These are phyloP conservation scores for Ianthella basta DNA, from an alignment of 37 sponge, comb jelly and placozoan species.

Conservation along the genomic window DNA sequence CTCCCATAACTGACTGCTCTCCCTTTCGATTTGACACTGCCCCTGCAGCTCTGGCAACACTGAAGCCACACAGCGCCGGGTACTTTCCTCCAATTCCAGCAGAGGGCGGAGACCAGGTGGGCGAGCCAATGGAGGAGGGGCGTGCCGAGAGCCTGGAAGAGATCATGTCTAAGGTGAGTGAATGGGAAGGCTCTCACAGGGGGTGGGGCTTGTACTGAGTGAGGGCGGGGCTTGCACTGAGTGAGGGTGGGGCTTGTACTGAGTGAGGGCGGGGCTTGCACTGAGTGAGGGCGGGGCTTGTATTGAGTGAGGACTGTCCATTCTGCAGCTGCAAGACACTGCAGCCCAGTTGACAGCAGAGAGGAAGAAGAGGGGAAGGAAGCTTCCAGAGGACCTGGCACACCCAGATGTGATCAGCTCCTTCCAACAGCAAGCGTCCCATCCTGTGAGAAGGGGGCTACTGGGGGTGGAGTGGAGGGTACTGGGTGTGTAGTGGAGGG, in stretches of 20 bases:
- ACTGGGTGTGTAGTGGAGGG: neutral
- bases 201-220: neutral
- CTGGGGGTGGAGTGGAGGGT: neutral
- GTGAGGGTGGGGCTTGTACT: neutral
- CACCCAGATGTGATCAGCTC: constrained; percentile 71
- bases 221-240: neutral
- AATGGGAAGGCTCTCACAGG: no score
- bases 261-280: neutral
- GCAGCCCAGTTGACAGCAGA: constrained; percentile 91
- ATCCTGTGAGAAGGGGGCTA: constrained; percentile 77
- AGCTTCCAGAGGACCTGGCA: constrained; percentile 89
- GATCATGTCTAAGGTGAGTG: constrained; percentile 62
- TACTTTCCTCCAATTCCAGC: constrained; percentile 35
- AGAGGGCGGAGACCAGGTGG: neutral
- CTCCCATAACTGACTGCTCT: neutral
- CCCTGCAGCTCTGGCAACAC: constrained; percentile 81
- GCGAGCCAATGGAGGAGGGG: constrained; percentile 13
- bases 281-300: no score
- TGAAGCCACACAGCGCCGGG: constrained; percentile 90
- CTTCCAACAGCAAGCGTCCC: constrained; percentile 83
- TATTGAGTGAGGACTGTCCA: neutral
- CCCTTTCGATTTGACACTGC: neutral
- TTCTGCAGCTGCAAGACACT: constrained; percentile 86
- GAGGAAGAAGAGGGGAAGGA: constrained; percentile 98
- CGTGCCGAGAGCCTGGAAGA: constrained; percentile 83